Percentiles rank a stretch among this genome's conserved stretches.
Conservation (phyloP, 64 coral and sea anemone species). For the Acropora yongei region DNA sequence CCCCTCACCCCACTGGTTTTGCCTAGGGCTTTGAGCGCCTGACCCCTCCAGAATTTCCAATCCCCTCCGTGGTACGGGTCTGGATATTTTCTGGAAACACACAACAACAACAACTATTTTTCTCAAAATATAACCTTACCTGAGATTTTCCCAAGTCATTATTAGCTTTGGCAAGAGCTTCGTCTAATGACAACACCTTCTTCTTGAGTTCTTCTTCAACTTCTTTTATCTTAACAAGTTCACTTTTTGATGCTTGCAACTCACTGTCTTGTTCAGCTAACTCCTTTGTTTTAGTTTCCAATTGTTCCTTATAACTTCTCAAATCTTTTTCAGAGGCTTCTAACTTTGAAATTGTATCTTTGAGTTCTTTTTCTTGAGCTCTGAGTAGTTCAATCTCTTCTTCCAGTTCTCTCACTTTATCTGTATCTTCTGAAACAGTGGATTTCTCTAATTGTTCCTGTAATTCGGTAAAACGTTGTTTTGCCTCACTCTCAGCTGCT, state of each 20-base stretch:
- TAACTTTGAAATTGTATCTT: slow-evolving; percentile 73
- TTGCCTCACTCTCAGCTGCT: slow-evolving; percentile 67
- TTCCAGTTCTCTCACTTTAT: slow-evolving; percentile 80
- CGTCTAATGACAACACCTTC: slow-evolving; percentile 84
- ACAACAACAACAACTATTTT: not conserved
- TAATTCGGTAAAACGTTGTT: slow-evolving; percentile 69
- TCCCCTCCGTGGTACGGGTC: no score
- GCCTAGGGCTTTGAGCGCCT: no score
- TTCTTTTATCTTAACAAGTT: slow-evolving; percentile 72
- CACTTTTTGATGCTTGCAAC: slow-evolving; percentile 59
- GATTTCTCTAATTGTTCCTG: slow-evolving; percentile 66
- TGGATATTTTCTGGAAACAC: no score
- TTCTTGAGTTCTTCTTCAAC: slow-evolving; percentile 73
- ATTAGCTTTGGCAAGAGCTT: slow-evolving; percentile 84
- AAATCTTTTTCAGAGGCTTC: slow-evolving; percentile 82
- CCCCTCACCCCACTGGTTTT: no score
- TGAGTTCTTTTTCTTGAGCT: slow-evolving; percentile 58
- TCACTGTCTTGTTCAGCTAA: slow-evolving; percentile 50
- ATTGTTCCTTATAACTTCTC: slow-evolving; percentile 40
- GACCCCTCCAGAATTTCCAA: no score
- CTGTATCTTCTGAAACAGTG: slow-evolving; percentile 45
- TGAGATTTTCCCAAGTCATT: slow-evolving; percentile 77
- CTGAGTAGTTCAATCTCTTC: slow-evolving; percentile 75
- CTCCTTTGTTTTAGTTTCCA: slow-evolving; percentile 39
- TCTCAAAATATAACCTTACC: slow-evolving; percentile 12